Percentiles rank a stretch among this genome's conserved stretches.
phyloP scores from a whole-genome alignment of 2,113 vertebrate genomes.

The Sinocyclocheilus rhinocerous region DNA sequence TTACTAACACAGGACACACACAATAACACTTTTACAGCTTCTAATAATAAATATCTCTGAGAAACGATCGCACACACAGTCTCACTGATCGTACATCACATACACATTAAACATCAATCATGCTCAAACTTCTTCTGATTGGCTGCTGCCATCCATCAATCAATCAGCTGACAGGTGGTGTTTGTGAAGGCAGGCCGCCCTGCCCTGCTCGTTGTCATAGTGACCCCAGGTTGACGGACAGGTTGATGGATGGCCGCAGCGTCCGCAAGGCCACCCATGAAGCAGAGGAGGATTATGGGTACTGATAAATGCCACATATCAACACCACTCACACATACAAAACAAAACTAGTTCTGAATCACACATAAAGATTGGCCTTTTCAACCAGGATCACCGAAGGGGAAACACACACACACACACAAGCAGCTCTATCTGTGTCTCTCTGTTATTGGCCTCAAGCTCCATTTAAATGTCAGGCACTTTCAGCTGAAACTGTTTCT shows the following conservation, averaged over 20 bases:
- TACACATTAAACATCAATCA: constrained; percentile 27
- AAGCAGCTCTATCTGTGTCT: not conserved
- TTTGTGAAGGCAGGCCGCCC: constrained; percentile 19
- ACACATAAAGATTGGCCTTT: constrained; percentile 29
- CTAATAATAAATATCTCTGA: not conserved
- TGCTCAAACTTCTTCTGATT: constrained; percentile 20
- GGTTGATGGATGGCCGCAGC: constrained; percentile 47
- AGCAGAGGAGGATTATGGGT: constrained; percentile 35
- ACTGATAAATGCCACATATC: constrained; percentile 48
- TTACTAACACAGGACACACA: no score
- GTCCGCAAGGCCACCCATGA: constrained; percentile 29
- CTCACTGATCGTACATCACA: not conserved
- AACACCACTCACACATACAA: not conserved
- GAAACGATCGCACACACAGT: not conserved
- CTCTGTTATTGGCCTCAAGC: constrained; percentile 38
- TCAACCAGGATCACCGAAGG: constrained; percentile 17
- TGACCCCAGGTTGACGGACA: constrained; percentile 44
- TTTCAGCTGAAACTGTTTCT: constrained; percentile 20
- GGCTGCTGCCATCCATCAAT: constrained; percentile 46
- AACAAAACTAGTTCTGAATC: constrained; percentile 17
- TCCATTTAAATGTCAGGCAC: constrained; percentile 48
- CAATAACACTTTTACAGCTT: not conserved
- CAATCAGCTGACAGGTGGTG: constrained; percentile 3
- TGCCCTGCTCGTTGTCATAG: constrained; percentile 47
- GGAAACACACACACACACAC: constrained; percentile 1